These are phyloP conservation scores for Heteractis magnifica DNA, from an alignment of 92 coral and sea anemone genomes.

Conservation along the genomic window DNA sequence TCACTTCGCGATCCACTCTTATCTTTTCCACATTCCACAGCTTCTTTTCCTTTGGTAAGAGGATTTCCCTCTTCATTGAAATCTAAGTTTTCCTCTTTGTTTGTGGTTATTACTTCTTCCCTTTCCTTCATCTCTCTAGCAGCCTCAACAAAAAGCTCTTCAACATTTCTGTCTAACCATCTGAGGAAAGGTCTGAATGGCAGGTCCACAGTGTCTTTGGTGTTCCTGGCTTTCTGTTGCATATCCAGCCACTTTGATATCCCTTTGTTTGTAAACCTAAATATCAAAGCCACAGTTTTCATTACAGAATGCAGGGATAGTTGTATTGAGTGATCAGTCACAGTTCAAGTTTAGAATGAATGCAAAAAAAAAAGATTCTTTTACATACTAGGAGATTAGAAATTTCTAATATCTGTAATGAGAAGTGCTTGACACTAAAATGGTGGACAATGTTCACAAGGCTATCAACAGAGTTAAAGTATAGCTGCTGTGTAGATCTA, in stretches of 20 bases:
- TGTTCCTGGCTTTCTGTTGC: conserved; percentile 54
- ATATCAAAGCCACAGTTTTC: neutral
- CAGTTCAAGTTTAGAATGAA: neutral
- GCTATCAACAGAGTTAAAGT: too few relatives aligned
- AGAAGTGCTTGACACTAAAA: too few relatives aligned
- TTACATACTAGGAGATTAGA: too few relatives aligned
- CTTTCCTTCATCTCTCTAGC: conserved; percentile 69
- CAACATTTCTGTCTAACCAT: conserved; percentile 89
- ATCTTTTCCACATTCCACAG: neutral
- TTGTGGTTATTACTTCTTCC: neutral
- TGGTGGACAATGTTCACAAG: too few relatives aligned
- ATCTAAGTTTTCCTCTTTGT: conserved; percentile 17
- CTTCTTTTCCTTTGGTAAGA: neutral
- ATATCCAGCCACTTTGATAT: conserved; percentile 55
- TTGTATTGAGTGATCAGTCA: neutral
- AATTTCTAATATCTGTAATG: too few relatives aligned
- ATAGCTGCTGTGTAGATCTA: too few relatives aligned
- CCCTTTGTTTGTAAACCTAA: conserved; percentile 63
- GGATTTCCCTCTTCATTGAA: neutral
- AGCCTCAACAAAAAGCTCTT: conserved; percentile 68
- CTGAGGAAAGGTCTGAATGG: conserved; percentile 85
- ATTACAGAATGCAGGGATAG: neutral
- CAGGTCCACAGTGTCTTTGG: conserved; percentile 67
- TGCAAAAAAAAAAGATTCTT: too few relatives aligned
- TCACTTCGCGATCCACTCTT: neutral